Base-by-base conservation (phyloP, 2,113 vertebrate genomes). In the Hylia prasina region DNA sequence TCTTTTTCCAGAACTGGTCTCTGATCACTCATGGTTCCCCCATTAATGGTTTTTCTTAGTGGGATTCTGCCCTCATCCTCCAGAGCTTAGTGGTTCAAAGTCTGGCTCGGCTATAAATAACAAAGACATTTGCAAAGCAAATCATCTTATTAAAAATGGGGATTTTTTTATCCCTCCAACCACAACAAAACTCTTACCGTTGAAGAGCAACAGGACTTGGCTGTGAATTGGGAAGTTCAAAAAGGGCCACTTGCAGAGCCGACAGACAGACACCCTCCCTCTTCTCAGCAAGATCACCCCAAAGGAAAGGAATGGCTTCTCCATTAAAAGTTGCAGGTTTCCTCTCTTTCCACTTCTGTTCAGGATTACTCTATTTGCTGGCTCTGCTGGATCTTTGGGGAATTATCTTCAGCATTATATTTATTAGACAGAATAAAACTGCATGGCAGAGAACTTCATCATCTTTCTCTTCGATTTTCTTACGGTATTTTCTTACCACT, bases 271-370 rank as follows among this genome's bases (percentile, higher is more conserved):
- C 92, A 94, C 82, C 92, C 90, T 96, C 93, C 93, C 88, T 94
- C 92, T 92, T 95, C 95, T 95, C 96, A 94, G 93, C 88, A 96
- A 90, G 90, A 90, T 87, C 86, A 90, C 86, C 92, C 95, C 92
- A 94, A 96, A 97, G 94, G 93, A 93, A 90, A 88, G 93, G 93
- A 92, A 96, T 96, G 95, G 96, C 93, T 95, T 96, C 93, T 97
- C 94, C 95, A 96, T 97, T 97, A 96, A 93, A 94, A 95, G 94
- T 96, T 91, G 92, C 80, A 93, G 96, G 94, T 95, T 97, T 97
- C 96, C 82, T 94, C 82, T 96, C 77, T 92, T 92, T 72, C 93
- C 88, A 82, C 61, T 94, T 83, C 82, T 81, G 88, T 71, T 96
- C 88, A 96, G 75, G 80, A 89, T 90, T 89, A 86, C 77, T 81